phyloP scores from a whole-genome alignment of 2,797 vertebrate genomes.

The Meda fulgida region DNA sequence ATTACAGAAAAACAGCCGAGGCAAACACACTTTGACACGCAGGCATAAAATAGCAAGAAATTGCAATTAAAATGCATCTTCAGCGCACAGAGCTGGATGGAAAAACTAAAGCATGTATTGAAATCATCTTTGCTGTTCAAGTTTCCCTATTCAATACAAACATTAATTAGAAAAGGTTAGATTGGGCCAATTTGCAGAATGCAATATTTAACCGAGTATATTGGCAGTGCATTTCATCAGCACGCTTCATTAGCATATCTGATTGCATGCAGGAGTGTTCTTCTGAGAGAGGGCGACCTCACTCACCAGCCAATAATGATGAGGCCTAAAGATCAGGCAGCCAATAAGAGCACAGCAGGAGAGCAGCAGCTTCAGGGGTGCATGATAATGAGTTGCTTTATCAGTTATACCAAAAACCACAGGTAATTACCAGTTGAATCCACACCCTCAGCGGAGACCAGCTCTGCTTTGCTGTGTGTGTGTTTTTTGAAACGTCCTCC shows the following conservation, averaged over 20 bases:
- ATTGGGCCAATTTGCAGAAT: background rate
- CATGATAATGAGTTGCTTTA: conserved; percentile 56
- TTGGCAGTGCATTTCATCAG: conserved; percentile 72
- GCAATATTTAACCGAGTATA: background rate
- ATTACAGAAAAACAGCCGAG: conserved; percentile 8
- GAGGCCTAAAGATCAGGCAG: conserved; percentile 73
- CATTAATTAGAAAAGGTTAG: background rate
- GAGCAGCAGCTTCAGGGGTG: conserved; percentile 48
- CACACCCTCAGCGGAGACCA: conserved; percentile 13
- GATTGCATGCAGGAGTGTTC: conserved; percentile 68
- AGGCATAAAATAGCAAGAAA: conserved; percentile 18
- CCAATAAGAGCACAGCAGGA: conserved; percentile 67
- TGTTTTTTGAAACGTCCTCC: conserved; percentile 23
- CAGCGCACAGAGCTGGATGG: conserved; percentile 1
- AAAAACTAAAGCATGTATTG: background rate
- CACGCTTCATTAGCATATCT: conserved; percentile 68
- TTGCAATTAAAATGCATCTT: conserved; percentile 19
- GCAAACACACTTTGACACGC: background rate
- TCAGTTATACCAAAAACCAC: conserved; percentile 54
- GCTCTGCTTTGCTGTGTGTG: conserved; percentile 17
- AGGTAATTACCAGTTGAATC: conserved; percentile 37
- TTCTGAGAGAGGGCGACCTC: conserved; percentile 52
- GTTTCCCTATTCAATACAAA: background rate
- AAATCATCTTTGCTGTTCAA: background rate
- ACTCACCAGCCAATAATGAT: conserved; percentile 72